phyloP scores from a whole-genome alignment of 2,113 vertebrate genomes.

The Pterocles orientalis region DNA sequence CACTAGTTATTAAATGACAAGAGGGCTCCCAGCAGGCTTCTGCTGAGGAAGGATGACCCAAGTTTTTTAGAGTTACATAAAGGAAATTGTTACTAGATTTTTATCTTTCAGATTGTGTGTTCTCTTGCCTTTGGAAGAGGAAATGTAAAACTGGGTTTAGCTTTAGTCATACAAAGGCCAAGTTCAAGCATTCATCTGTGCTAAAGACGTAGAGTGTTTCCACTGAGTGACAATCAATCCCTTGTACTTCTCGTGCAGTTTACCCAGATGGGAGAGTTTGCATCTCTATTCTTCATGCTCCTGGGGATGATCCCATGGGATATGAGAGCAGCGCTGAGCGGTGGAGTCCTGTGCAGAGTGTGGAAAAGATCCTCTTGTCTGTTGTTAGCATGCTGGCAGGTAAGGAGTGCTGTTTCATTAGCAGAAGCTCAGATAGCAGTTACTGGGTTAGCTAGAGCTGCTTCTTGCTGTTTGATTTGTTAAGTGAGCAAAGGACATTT shows the following conservation, averaged over 20 bases:
- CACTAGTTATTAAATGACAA: not conserved
- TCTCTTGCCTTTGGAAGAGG: not conserved
- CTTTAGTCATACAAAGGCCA: not conserved
- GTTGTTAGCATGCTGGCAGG: conserved; percentile 99
- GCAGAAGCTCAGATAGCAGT: not conserved
- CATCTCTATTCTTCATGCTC: conserved; percentile 96
- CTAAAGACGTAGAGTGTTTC: not conserved
- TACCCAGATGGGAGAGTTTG: conserved; percentile 96
- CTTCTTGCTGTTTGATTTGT: not conserved
- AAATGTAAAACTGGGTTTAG: not conserved
- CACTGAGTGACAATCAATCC: not conserved
- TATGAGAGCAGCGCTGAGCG: conserved; percentile 97
- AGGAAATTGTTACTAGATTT: not conserved
- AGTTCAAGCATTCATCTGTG: not conserved
- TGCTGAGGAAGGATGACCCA: not conserved
- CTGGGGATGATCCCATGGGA: conserved; percentile 96
- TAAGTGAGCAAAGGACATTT: not conserved
- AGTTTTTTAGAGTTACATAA: not conserved
- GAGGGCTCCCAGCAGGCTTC: not conserved
- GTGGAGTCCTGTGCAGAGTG: conserved; percentile 97
- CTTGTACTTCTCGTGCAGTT: conserved; percentile 75
- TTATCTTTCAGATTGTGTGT: not conserved
- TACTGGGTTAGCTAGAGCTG: not conserved
- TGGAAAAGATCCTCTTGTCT: conserved; percentile 96
- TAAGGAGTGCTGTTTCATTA: conserved; percentile 43